phyloP scores from a whole-genome alignment of 2,888 invertebrate genomes.

The Epiblema foenella region DNA sequence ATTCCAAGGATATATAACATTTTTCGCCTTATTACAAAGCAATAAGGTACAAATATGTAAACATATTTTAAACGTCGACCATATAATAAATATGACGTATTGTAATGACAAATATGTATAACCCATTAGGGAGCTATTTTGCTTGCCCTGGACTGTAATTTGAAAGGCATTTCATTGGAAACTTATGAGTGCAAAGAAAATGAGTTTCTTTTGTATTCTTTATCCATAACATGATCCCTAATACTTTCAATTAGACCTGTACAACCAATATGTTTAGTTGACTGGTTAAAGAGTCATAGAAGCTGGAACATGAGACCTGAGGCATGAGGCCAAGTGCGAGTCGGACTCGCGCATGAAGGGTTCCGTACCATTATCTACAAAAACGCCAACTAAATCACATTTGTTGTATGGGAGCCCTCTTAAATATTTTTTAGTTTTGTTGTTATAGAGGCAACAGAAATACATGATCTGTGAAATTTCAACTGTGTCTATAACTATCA shows the following conservation, averaged over 20 bases:
- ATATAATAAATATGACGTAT: constrained; percentile 1
- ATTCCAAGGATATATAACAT: not conserved
- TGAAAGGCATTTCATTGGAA: constrained; percentile 24
- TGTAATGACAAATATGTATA: not conserved
- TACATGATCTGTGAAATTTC: no score
- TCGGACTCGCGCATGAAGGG: no score
- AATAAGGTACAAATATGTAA: not conserved
- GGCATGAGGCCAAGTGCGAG: no score
- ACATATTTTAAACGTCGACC: not conserved
- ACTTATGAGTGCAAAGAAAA: constrained; percentile 31
- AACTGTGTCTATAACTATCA: no score
- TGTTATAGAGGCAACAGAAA: no score
- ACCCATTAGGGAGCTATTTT: not conserved
- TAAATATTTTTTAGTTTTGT: no score
- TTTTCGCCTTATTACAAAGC: not conserved
- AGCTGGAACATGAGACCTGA: no score
- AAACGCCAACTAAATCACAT: not conserved
- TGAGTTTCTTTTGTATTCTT: constrained; percentile 8
- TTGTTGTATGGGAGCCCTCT: no score
- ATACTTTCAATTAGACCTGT: constrained; percentile 7
- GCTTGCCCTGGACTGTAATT: not conserved
- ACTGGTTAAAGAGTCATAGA: no score
- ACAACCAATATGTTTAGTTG: no score
- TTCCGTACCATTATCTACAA: no score
- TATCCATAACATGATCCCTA: not conserved